Percentiles rank a stretch among this genome's conserved stretches.
These are phyloP conservation scores for Anoplopoma fimbria DNA, from an alignment of 2,113 vertebrate species.

Conservation along the genomic window DNA sequence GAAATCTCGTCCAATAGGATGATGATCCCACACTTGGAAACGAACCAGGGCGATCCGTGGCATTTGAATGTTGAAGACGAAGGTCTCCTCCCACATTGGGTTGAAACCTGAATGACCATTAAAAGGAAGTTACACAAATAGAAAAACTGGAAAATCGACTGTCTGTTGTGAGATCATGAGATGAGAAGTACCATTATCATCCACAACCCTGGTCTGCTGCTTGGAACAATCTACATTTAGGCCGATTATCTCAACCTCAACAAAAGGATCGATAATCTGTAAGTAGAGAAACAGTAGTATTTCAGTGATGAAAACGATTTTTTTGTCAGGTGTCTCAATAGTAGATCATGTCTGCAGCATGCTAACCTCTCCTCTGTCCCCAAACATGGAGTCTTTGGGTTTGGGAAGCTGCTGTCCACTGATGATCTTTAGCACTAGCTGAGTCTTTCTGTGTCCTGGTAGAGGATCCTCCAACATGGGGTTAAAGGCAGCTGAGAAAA, in stretches of 20 bases:
- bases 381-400: conserved; percentile 94
- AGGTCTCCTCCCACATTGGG: conserved; percentile 97
- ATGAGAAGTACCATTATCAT: conserved; percentile 90
- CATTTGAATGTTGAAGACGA: conserved; percentile 94
- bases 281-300: conserved; percentile 27
- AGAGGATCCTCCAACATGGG: conserved; percentile 91
- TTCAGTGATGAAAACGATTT: not conserved
- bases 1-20: conserved; percentile 94
- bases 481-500: conserved; percentile 90
- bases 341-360: not conserved
- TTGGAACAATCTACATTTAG: conserved; percentile 93
- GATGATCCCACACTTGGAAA: conserved; percentile 96
- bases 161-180: not conserved
- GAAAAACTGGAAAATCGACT: not conserved
- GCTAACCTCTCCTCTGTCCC: conserved; percentile 94
- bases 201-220: conserved; percentile 94
- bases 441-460: conserved; percentile 90
- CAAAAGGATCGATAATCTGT: conserved; percentile 97
- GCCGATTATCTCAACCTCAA: conserved; percentile 97
- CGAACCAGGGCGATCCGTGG: conserved; percentile 91
- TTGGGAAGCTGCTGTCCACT: conserved; percentile 98
- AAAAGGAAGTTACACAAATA: not conserved
- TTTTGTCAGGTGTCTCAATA: not conserved
- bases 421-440: conserved; percentile 92
- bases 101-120: conserved; percentile 89